Evolutionary conservation across 2,797 vertebrate genomes (phyloP), one percentile per base, ranked within the genome.

Genomic region (Mareca strepera): DNA sequence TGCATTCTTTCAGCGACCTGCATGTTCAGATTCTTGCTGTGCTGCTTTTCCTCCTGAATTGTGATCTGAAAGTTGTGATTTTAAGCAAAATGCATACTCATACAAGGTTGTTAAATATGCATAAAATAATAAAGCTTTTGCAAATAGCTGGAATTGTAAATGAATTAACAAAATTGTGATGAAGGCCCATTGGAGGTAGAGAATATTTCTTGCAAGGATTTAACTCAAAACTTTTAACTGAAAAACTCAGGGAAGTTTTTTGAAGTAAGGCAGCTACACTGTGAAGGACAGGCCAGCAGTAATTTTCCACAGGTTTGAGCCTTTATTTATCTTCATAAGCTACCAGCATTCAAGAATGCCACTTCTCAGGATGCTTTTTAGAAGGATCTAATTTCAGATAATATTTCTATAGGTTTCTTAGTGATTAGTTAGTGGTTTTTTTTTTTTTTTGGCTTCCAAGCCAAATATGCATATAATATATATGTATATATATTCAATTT

Each of bases 261-360:
- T 75, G 58, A 53, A 84, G 26, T 58, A 39, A 58, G 15, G 15
- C 26, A 63, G 31, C 11, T 70, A 11, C 35, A 41, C 20, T 46
- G 11, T 39, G 29, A 67, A 63, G 35, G 29, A 46, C 0, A 1
- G 86, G 3, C 0, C 7, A 70, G 28, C 5, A 48, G 5, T 83
- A 39, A 83, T 66, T 82, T 69, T 17, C 28, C 62, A 15, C 28
- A 55, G 22, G 16, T 31, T 41, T 46, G 43, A 46, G 4, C 9
- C 68, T 92, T 81, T 63, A 9, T 63, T 6, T 53, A 2, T 16
- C 33, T 78, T 88, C 17, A 7, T 74, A 26, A 6, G 5, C 37
- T 22, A 64, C 33, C 16, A 67, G 16, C 53, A 21, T 6, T 26
- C 66, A 48, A 75, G 48, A 46, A 59, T 74, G 20, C 5, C 23